Base-by-base conservation (phyloP, 2,113 vertebrate genomes). In the Hydrolagus affinis region DNA sequence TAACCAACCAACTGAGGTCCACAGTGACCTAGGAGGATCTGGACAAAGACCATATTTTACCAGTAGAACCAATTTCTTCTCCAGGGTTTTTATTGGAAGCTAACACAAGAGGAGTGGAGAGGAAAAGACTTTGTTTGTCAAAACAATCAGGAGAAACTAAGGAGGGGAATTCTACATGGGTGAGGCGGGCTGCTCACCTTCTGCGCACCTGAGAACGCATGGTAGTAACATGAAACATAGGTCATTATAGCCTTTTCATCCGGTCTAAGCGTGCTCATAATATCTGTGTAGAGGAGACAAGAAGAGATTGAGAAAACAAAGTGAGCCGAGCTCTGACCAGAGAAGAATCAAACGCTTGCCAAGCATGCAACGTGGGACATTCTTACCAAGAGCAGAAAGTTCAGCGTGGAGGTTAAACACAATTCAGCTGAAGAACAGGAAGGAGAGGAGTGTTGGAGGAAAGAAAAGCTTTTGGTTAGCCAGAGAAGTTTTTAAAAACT, bases 181-280 rank as follows among this genome's bases (percentile, higher is more conserved):
- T 64, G 77, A 80, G 77, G 77, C 64, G 30, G 23, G 59, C 28
- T 62, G 90, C 98, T 99, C 97, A 99, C 98, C 97, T 99, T 99
- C 96, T 97, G 97, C 17, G 96, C 96, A 92, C 96, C 97, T 89
- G 94, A 98, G 96, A 99, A 98, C 89, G 98, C 96, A 94, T 97
- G 97, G 97, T 97, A 98, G 96, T 97, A 98, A 97, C 97, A 97
- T 94, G 97, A 99, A 94, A 98, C 97, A 95, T 96, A 98, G 92
- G 98, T 98, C 96, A 98, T 98, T 94, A 96, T 91, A 92, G 96
- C 98, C 95, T 98, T 97, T 96, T 98, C 96, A 93, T 98, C 97
- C 92, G 94, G 96, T 94, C 96, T 97, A 96, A 99, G 95, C 94
- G 97, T 97, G 95, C 96, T 97, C 96, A 98, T 91, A 94, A 99